Percentiles rank a stretch among this genome's conserved stretches.
Evolutionary conservation across 2,113 vertebrate species (phyloP).

Genomic region (Hylia prasina): DNA sequence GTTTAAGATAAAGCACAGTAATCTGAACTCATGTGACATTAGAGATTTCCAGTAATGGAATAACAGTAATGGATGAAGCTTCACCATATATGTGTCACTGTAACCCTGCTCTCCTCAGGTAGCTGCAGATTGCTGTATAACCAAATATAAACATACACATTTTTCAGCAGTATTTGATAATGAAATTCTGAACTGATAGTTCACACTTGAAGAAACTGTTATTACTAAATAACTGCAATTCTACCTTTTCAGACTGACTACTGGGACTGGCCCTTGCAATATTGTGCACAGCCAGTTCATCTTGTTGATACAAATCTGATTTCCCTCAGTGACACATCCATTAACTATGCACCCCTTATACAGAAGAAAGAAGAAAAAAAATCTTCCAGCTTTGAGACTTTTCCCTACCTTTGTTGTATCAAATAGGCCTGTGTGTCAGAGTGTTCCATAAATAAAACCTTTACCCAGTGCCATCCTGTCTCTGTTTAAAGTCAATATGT

Average conservation of each 20-base stretch:
- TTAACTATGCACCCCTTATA: background rate
- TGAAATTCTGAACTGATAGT: background rate
- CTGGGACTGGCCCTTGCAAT: background rate
- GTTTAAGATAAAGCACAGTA: background rate
- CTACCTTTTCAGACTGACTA: background rate
- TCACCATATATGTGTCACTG: background rate
- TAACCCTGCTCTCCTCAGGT: background rate
- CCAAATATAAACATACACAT: background rate
- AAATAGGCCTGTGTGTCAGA: background rate
- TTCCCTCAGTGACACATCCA: background rate
- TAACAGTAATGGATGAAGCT: background rate
- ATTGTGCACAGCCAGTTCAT: background rate
- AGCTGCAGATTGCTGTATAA: background rate
- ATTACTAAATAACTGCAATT: background rate
- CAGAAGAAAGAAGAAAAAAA: background rate
- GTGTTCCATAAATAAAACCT: background rate
- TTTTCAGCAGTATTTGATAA: slow-evolving; percentile 9
- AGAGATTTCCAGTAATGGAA: background rate
- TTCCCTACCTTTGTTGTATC: background rate
- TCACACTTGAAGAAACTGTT: background rate
- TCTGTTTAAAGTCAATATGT: background rate
- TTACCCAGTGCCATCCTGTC: background rate
- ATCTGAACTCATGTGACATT: background rate
- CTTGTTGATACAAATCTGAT: background rate
- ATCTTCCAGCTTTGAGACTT: background rate